Percentiles rank a stretch among this genome's conserved stretches.
phyloP scores from a whole-genome alignment of 2,113 vertebrate species.

The Rhinopomastus cyanomelas region DNA sequence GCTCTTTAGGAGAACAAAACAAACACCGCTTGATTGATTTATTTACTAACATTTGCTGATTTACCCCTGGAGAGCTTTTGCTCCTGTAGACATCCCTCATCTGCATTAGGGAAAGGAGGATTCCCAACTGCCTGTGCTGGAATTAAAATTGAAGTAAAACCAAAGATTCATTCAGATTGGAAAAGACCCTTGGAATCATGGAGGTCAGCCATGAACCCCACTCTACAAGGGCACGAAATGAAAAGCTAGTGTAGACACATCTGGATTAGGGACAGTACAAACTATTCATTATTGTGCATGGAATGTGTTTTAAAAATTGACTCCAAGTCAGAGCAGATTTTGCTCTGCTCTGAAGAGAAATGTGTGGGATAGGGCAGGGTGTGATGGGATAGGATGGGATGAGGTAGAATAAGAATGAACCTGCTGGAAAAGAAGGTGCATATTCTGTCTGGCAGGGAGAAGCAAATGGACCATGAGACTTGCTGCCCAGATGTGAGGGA shows the following conservation, averaged over 20 bases:
- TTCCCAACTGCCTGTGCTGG: not conserved
- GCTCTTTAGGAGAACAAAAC: not conserved
- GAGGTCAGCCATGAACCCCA: too few species aligned
- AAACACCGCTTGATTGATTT: accelerated
- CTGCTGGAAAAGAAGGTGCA: not conserved
- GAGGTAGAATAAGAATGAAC: not conserved
- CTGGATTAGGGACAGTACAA: not conserved
- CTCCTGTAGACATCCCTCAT: not conserved
- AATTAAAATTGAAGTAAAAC: not conserved
- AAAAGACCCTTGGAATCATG: not conserved
- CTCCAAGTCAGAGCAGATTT: not conserved
- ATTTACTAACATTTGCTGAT: not conserved
- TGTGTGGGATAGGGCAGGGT: too few species aligned
- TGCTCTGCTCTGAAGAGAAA: not conserved
- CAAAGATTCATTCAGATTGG: too few species aligned
- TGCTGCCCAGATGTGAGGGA: not conserved
- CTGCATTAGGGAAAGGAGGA: not conserved
- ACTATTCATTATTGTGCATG: not conserved
- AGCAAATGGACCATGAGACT: not conserved
- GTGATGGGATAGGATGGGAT: not conserved
- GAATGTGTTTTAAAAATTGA: not conserved
- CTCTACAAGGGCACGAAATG: too few species aligned
- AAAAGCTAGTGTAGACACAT: too few species aligned
- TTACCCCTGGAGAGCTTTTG: not conserved
- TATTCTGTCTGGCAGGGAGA: not conserved